Evolutionary conservation across 2,113 vertebrate genomes (phyloP).

Genomic region (Chaenocephalus aceratus): DNA sequence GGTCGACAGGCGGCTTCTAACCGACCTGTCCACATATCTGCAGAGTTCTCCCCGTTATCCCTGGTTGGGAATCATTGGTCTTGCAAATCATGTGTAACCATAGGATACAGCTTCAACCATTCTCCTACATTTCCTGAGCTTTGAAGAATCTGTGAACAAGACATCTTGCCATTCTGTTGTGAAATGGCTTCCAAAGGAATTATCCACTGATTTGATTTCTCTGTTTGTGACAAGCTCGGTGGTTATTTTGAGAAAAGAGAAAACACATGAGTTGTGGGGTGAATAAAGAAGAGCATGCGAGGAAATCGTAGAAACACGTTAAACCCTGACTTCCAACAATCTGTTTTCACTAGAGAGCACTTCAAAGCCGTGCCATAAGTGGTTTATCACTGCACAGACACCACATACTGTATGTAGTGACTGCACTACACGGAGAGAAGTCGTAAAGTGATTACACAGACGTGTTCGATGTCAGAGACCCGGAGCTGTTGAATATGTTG

Average conservation of each 20-base stretch:
- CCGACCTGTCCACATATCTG: background rate
- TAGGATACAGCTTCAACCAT: slow-evolving; percentile 3
- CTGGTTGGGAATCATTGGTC: background rate
- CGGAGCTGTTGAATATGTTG: background rate
- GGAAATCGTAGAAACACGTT: slow-evolving; percentile 40
- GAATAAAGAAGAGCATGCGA: slow-evolving; percentile 27
- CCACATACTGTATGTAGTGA: slow-evolving; percentile 34
- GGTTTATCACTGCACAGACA: slow-evolving; percentile 51
- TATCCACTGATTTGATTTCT: slow-evolving; percentile 24
- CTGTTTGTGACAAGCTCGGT: slow-evolving; percentile 16
- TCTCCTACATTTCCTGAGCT: slow-evolving; percentile 8
- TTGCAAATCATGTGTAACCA: slow-evolving; percentile 6
- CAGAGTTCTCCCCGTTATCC: background rate
- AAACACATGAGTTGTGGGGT: slow-evolving; percentile 34
- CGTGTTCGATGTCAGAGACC: background rate
- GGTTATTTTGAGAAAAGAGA: slow-evolving; percentile 35
- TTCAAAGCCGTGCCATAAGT: slow-evolving; percentile 55
- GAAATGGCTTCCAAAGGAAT: slow-evolving; percentile 16
- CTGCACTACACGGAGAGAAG: slow-evolving; percentile 14
- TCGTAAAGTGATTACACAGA: slow-evolving; percentile 28
- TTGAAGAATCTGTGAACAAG: background rate
- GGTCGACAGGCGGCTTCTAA: background rate
- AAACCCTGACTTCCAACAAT: slow-evolving; percentile 35
- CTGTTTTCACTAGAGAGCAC: slow-evolving; percentile 50
- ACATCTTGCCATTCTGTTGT: background rate